These are phyloP conservation scores for Melolontha melolontha DNA, from an alignment of 2,888 invertebrate genomes.

Conservation along the genomic window DNA sequence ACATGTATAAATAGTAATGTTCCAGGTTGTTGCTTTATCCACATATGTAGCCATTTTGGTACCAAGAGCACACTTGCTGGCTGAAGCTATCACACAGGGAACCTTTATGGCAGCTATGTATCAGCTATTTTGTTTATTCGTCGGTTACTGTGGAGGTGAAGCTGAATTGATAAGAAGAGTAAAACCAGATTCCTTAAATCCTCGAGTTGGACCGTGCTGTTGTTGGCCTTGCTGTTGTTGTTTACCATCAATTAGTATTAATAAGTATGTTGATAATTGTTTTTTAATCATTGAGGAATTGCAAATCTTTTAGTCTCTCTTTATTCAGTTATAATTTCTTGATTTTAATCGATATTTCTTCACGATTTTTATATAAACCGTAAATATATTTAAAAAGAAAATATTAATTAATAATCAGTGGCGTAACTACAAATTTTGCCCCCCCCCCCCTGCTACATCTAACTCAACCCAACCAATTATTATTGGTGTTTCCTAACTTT, in stretches of 20 bases:
- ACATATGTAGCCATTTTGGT: conserved; percentile 71
- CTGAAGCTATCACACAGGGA: conserved; percentile 78
- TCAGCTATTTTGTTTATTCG: conserved; percentile 75
- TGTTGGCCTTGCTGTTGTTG: conserved; percentile 78
- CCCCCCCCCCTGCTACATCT: too few species aligned
- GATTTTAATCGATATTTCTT: too few species aligned
- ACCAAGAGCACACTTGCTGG: conserved; percentile 74
- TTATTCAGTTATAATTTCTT: too few species aligned
- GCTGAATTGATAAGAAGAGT: conserved; percentile 71
- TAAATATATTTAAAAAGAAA: too few species aligned
- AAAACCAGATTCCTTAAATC: conserved; percentile 70
- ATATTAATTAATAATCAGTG: too few species aligned
- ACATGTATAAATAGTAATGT: conserved; percentile 49
- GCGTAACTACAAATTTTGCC: too few species aligned
- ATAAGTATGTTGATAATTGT: conserved; percentile 65
- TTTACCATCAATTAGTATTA: conserved; percentile 70
- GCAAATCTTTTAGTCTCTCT: too few species aligned
- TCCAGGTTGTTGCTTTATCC: conserved; percentile 70
- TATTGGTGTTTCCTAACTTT: too few species aligned
- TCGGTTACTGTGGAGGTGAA: conserved; percentile 75
- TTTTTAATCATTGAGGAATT: too few species aligned
- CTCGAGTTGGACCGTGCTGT: conserved; percentile 77
- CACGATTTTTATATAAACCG: too few species aligned
- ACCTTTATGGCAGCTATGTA: conserved; percentile 78
- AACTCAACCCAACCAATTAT: too few species aligned